Base-by-base conservation (phyloP, 2,113 vertebrate genomes). In the Gadus macrocephalus region DNA sequence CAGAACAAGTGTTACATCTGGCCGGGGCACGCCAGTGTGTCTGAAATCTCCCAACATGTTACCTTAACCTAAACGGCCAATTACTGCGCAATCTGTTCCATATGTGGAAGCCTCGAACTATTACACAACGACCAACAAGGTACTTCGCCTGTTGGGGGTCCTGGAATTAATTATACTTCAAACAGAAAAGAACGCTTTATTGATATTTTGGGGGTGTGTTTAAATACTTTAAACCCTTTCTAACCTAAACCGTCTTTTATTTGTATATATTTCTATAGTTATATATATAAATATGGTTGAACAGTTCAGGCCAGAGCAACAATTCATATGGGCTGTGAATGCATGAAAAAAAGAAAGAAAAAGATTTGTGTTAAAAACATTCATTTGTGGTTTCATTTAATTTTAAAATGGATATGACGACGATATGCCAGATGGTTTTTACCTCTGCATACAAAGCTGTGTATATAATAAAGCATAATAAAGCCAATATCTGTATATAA, bases 11-110 rank as follows among this genome's bases (percentile, higher is more conserved):
- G 31, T 81, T 77, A 67, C 61, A 67, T 64, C 62, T 66, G 81
- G 66, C 74, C 88, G 83, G 68, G 89, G 86, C 86, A 83, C 76
- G 53, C 79, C 80, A 78, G 59, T 75, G 84, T 85, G 83, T 87
- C 83, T 75, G 75, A 85, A 83, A 85, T 77, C 77, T 86, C 83
- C 78, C 89, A 85, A 82, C 77, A 84, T 83, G 86, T 84, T 85
- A 82, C 81, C 71, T 67, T 81, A 81, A 84, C 83, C 84, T 84
- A 79, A 74, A 77, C 53, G 77, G 76, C 77, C 82, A 86, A 81
- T 87, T 86, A 83, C 76, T 49, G 67, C 3, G 11, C 78, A 81
- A 90, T 86, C 81, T 81, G 85, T 91, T 86, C 88, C 89, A 87
- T 67, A 84, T 86, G 85, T 76, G 76, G 73, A 71, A 71, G 71